Percentiles rank a stretch among this genome's conserved stretches.
These are phyloP conservation scores for Saguinus oedipus DNA, from an alignment of 2,797 vertebrate species.

Conservation along the genomic window DNA sequence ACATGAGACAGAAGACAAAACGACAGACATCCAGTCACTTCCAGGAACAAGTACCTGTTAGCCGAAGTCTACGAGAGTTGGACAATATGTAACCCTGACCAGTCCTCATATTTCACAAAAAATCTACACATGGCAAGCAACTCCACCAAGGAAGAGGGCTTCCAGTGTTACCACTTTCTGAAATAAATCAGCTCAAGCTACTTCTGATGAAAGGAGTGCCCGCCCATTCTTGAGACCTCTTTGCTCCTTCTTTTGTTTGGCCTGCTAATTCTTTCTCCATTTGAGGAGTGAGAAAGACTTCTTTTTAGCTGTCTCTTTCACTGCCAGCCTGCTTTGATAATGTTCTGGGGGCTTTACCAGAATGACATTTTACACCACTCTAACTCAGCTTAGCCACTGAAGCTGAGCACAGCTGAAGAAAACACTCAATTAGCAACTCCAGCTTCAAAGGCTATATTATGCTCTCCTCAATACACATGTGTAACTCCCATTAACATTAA, in stretches of 20 bases:
- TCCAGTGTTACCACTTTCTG: neutral
- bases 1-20: neutral
- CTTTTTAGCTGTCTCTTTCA: neutral
- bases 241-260: constrained; percentile 45
- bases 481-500: constrained; percentile 74
- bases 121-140: neutral
- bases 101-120: neutral
- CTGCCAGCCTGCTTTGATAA: constrained; percentile 37
- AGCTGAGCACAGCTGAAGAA: constrained; percentile 73
- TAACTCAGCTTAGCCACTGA: constrained; percentile 56
- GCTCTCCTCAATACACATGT: constrained; percentile 70
- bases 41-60: no score
- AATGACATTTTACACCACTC: constrained; percentile 66
- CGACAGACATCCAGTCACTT: neutral
- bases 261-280: constrained; percentile 36
- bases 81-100: neutral
- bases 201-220: neutral
- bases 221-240: neutral
- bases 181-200: neutral
- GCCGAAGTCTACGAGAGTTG: neutral
- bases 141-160: neutral
- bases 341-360: constrained; percentile 26
- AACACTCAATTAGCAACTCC: constrained; percentile 74
- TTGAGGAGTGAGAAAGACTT: neutral
- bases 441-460: constrained; percentile 73